phyloP scores from a whole-genome alignment of 1,140 invertebrate species.

The Argopecten irradians region DNA sequence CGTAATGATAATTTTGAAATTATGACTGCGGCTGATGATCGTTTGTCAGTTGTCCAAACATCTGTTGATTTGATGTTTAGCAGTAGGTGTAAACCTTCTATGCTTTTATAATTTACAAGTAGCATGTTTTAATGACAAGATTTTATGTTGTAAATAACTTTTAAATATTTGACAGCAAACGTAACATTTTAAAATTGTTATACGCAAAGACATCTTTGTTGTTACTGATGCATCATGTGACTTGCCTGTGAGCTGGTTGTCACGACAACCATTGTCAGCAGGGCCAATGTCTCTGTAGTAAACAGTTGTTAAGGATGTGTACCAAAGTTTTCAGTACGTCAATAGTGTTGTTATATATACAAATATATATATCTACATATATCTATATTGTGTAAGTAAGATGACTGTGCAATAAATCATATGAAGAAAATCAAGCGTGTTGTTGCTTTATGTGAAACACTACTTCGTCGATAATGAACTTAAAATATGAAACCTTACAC shows the following conservation, averaged over 20 bases:
- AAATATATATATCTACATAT: constrained; percentile 19
- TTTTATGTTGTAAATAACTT: not conserved
- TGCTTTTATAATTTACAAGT: not conserved
- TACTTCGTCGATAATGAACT: too few species aligned
- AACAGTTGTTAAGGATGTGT: not conserved
- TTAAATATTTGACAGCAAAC: not conserved
- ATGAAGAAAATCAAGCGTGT: not conserved
- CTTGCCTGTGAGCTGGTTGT: not conserved
- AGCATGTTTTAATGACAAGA: not conserved
- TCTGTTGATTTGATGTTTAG: not conserved
- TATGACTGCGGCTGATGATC: not conserved
- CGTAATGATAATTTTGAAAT: not conserved
- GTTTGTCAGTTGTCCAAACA: not conserved
- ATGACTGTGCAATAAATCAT: constrained; percentile 22
- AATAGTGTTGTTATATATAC: constrained; percentile 23
- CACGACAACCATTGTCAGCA: not conserved
- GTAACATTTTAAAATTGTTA: constrained; percentile 5
- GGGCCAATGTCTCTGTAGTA: constrained; percentile 4
- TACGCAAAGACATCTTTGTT: not conserved
- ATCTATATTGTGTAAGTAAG: constrained; percentile 23
- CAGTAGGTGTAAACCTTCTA: not conserved
- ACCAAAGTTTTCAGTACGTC: constrained; percentile 15
- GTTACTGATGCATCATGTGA: not conserved
- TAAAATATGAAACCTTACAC: too few species aligned
- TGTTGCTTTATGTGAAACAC: too few species aligned